phyloP scores from a whole-genome alignment of 2,888 invertebrate species.

The Tineola bisselliella region DNA sequence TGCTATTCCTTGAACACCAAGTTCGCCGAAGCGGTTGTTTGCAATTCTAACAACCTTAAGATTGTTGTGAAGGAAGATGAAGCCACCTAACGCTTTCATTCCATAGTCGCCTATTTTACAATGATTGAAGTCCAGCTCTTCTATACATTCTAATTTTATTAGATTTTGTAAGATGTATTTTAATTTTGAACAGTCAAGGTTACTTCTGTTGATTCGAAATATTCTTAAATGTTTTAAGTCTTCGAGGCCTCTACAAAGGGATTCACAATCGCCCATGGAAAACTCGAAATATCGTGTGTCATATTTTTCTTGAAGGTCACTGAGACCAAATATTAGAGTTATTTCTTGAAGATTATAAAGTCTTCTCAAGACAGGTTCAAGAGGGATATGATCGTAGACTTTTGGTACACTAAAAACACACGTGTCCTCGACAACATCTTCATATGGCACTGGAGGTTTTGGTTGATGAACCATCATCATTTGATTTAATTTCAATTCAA shows the following conservation, averaged over 20 bases:
- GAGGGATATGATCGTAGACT: conserved; percentile 67
- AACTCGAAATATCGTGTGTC: conserved; percentile 70
- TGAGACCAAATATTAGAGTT: conserved; percentile 46
- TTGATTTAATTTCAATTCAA: conserved; percentile 56
- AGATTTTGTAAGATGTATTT: conserved; percentile 67
- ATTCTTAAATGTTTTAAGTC: conserved; percentile 52
- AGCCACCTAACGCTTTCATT: conserved; percentile 70
- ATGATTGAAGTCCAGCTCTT: conserved; percentile 72
- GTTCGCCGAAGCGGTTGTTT: conserved; percentile 65
- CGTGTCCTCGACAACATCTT: conserved; percentile 37
- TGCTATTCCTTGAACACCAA: conserved; percentile 64
- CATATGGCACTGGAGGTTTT: conserved; percentile 34
- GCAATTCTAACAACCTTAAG: conserved; percentile 59
- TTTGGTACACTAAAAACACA: conserved; percentile 47
- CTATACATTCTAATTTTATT: conserved; percentile 56
- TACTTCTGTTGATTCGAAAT: conserved; percentile 69
- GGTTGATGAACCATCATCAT: conserved; percentile 65
- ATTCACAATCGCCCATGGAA: conserved; percentile 66
- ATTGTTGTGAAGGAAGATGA: conserved; percentile 53
- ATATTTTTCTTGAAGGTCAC: conserved; percentile 62
- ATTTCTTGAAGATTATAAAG: conserved; percentile 65
- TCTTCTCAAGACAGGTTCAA: conserved; percentile 60
- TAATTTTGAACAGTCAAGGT: conserved; percentile 67
- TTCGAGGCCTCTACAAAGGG: conserved; percentile 62
- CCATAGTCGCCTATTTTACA: conserved; percentile 72